Conservation (phyloP, 2,888 invertebrate genomes). For the Drosophila emarginata region DNA sequence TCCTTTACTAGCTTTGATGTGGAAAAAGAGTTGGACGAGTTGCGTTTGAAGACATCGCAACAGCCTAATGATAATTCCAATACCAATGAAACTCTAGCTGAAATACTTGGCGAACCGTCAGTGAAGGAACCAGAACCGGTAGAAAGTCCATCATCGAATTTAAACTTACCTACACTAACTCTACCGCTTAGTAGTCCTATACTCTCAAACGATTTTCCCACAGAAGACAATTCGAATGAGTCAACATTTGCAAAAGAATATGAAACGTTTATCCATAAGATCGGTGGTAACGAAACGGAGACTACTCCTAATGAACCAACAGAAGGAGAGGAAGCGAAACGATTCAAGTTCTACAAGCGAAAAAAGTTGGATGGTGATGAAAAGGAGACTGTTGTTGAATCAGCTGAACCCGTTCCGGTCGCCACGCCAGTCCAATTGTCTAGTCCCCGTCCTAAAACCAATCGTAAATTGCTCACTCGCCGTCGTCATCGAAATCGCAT, state of each 20-base stretch:
- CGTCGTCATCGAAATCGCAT: conserved; percentile 55
- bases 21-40: conserved; percentile 77
- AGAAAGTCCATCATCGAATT: neutral
- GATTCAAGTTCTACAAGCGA: conserved; percentile 75
- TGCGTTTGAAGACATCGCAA: conserved; percentile 55
- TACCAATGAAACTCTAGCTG: conserved; percentile 37
- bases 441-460: conserved; percentile 17
- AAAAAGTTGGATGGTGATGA: conserved; percentile 36
- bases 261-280: conserved; percentile 78
- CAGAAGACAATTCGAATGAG: conserved; percentile 65
- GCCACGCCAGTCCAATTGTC: neutral
- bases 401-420: neutral
- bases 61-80: conserved; percentile 29
- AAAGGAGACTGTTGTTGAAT: neutral
- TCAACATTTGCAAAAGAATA: conserved; percentile 79
- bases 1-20: conserved; percentile 77
- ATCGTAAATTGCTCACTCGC: conserved; percentile 48
- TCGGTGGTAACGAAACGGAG: conserved; percentile 60
- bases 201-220: neutral
- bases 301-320: conserved; percentile 26
- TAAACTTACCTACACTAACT: neutral
- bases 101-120: conserved; percentile 28
- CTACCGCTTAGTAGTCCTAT: conserved; percentile 37
- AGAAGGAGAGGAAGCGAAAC: conserved; percentile 58
- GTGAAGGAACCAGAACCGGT: neutral